A percentile compares a stretch with the other conserved stretches of the same genome.
Conservation (phyloP, 2,113 vertebrate genomes). For the Emydura subglobosa region DNA sequence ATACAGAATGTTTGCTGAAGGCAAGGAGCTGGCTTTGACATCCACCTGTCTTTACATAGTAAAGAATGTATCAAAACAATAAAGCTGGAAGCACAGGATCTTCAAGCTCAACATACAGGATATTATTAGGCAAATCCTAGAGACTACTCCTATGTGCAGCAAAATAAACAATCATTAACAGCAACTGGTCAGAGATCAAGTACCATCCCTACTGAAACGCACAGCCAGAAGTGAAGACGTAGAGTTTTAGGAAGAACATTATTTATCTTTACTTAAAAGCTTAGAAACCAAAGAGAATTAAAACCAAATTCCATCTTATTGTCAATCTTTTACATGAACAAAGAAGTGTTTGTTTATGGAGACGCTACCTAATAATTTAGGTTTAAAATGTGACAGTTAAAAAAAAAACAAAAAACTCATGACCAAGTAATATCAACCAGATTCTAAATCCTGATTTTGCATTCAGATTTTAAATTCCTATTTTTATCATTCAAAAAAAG, state of each 20-base stretch:
- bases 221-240: not conserved
- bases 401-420: not conserved
- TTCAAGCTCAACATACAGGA: not conserved
- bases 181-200: not conserved
- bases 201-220: not conserved
- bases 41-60: not conserved
- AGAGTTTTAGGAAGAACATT: too few species aligned
- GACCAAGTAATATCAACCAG: not conserved
- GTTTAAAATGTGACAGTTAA: not conserved
- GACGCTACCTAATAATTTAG: not conserved
- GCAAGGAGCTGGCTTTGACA: not conserved
- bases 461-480: not conserved
- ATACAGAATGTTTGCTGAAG: not conserved
- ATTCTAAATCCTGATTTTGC: not conserved
- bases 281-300: not conserved
- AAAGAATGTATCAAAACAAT: not conserved
- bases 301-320: not conserved
- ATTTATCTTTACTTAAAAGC: not conserved
- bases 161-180: not conserved
- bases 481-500: not conserved
- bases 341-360: not conserved
- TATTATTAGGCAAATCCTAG: not conserved
- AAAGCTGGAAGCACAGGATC: not conserved
- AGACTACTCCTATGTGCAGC: not conserved
- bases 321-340: not conserved